phyloP scores from a whole-genome alignment of 2,797 vertebrate genomes.

The Eulemur coronatus region DNA sequence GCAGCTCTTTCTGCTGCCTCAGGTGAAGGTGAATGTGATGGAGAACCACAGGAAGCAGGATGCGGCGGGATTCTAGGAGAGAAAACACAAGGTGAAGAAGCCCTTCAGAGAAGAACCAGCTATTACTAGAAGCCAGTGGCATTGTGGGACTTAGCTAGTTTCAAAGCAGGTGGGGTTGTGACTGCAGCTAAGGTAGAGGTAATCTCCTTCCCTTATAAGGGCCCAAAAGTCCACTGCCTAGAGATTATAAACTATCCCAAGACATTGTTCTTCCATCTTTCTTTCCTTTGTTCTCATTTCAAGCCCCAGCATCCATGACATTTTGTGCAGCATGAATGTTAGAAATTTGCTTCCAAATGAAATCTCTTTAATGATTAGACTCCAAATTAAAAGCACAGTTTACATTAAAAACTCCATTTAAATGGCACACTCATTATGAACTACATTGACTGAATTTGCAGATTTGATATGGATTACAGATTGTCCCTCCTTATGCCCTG shows the following conservation, averaged over 20 bases:
- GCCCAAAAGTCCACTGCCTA: not conserved
- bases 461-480: not conserved
- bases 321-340: constrained; percentile 10
- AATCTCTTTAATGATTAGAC: constrained; percentile 16
- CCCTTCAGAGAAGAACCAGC: not conserved
- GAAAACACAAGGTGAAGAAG: constrained; percentile 54
- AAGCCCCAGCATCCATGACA: not conserved
- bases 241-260: not conserved
- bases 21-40: constrained; percentile 99
- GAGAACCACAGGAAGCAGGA: constrained; percentile 96
- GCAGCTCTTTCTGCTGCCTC: constrained; percentile 98
- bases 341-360: not conserved
- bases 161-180: not conserved
- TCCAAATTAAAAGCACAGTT: not conserved
- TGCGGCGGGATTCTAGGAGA: constrained; percentile 94
- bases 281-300: constrained; percentile 22
- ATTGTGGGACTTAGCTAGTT: not conserved
- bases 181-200: not conserved
- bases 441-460: not conserved
- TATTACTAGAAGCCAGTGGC: not conserved
- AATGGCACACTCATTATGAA: not conserved
- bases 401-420: not conserved
- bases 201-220: not conserved
- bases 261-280: not conserved
- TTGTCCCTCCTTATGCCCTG: not conserved